phyloP scores from a whole-genome alignment of 2,113 vertebrate genomes.

The Phodopus roborovskii region DNA sequence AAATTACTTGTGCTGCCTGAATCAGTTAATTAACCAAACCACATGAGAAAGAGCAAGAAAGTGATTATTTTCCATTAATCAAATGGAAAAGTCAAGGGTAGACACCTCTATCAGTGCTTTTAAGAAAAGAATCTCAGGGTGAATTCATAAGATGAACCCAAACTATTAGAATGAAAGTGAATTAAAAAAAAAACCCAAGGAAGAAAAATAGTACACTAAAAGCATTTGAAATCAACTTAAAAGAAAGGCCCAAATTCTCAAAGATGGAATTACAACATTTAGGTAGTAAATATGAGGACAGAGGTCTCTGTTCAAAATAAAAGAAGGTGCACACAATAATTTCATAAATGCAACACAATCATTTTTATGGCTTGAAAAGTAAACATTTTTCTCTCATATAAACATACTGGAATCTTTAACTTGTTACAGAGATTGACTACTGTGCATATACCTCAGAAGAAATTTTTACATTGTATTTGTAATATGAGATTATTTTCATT shows the following conservation, averaged over 20 bases:
- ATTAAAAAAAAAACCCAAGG: not conserved
- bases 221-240: not conserved
- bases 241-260: not conserved
- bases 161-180: conserved; percentile 51
- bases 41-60: conserved; percentile 82
- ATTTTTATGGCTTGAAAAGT: not conserved
- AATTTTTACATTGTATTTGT: not conserved
- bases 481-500: not conserved
- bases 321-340: not conserved
- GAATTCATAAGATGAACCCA: conserved; percentile 69
- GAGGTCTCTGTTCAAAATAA: not conserved
- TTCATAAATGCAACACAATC: not conserved
- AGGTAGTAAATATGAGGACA: not conserved
- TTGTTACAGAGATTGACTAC: not conserved
- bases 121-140: conserved; percentile 70
- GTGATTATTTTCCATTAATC: conserved; percentile 88
- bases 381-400: not conserved
- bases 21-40: conserved; percentile 89
- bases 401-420: not conserved
- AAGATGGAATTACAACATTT: not conserved
- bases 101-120: conserved; percentile 79
- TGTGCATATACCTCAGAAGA: not conserved
- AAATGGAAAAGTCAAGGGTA: conserved; percentile 84
- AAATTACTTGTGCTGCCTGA: conserved; percentile 87
- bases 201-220: not conserved